phyloP scores from a whole-genome alignment of 2,797 vertebrate genomes.

The Cottoperca gobio region DNA sequence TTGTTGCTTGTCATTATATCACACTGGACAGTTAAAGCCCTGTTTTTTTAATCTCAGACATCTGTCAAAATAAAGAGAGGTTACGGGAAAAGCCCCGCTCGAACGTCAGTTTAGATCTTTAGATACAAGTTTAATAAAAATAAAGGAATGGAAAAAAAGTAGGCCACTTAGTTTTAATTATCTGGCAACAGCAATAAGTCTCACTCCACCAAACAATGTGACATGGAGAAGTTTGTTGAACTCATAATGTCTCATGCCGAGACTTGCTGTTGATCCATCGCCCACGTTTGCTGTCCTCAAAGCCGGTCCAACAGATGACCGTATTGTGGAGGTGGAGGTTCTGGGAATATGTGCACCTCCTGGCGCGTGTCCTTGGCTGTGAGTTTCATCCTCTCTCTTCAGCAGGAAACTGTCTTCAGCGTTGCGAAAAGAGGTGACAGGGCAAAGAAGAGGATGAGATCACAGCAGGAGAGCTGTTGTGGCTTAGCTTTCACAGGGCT shows the following conservation, averaged over 20 bases:
- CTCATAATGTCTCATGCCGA: neutral
- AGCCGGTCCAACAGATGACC: slow-evolving; percentile 45
- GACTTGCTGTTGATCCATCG: neutral
- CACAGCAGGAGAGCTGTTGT: slow-evolving; percentile 77
- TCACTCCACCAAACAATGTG: neutral
- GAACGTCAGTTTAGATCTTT: neutral
- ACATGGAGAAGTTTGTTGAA: slow-evolving; percentile 7
- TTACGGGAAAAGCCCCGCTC: neutral
- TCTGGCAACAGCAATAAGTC: neutral
- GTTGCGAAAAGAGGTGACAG: slow-evolving; percentile 44
- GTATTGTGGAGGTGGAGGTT: slow-evolving; percentile 54
- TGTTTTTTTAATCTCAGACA: slow-evolving; percentile 34
- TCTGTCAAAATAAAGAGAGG: slow-evolving; percentile 57
- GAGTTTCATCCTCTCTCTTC: slow-evolving; percentile 45
- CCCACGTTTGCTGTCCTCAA: slow-evolving; percentile 3
- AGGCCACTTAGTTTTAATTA: neutral
- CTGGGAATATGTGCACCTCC: slow-evolving; percentile 65
- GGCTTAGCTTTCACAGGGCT: slow-evolving; percentile 71
- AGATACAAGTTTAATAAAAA: neutral
- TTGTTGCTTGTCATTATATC: slow-evolving; percentile 68
- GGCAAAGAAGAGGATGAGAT: slow-evolving; percentile 69
- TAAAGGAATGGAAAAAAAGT: neutral
- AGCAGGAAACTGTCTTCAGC: slow-evolving; percentile 43
- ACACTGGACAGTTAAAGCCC: slow-evolving; percentile 42
- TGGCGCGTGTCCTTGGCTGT: slow-evolving; percentile 62